Base-by-base conservation (phyloP, 2,888 invertebrate species). In the Steromphala cineraria region DNA sequence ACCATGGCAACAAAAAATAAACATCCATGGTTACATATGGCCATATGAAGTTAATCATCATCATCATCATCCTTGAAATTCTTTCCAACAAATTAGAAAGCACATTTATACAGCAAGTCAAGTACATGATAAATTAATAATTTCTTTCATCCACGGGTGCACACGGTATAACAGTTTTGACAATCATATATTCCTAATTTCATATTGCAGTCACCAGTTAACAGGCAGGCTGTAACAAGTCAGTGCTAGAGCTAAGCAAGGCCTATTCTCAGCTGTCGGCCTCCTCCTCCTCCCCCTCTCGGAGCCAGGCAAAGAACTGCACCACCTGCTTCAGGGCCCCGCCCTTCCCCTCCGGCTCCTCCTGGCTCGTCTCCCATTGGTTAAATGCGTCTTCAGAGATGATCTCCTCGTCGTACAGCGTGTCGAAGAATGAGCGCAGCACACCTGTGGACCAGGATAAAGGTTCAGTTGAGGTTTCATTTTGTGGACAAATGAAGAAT, bases 301-400 rank as follows among this genome's bases (percentile, higher is more conserved):
- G 82, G 67, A 93, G 84, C 92, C 92, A 93, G 3, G 90, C 89
- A 81, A 92, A 92, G 88, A 93, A 93, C 86, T 96, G 95, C 81
- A 95, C 96, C 84, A 97, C 94, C 88, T 96, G 95, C 93, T 95
- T 96, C 88, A 96, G 93, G 89, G 96, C 96, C 62, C 96, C 96
- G 87, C 96, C 96, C 95, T 97, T 97, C 90, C 97, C 97, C 91
- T 96, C 96, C 76, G 95, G 95, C 91, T 97, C 96, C 76, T 96
- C 96, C 75, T 95, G 95, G 85, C 96, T 96, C 24, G 82, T 87
- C 88, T 96, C 96, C 98, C 98, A 98, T 83, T 96, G 95, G 87
- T 96, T 94, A 93, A 97, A 97, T 85, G 96, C 96, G 87, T 97
- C 97, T 90, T 96, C 95, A 67, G 96, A 96, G 92, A 98, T 96